Percentiles rank a stretch among this genome's conserved stretches.
phyloP scores from a whole-genome alignment of 2,797 vertebrate genomes.

The Amblyopsis hoosieri region DNA sequence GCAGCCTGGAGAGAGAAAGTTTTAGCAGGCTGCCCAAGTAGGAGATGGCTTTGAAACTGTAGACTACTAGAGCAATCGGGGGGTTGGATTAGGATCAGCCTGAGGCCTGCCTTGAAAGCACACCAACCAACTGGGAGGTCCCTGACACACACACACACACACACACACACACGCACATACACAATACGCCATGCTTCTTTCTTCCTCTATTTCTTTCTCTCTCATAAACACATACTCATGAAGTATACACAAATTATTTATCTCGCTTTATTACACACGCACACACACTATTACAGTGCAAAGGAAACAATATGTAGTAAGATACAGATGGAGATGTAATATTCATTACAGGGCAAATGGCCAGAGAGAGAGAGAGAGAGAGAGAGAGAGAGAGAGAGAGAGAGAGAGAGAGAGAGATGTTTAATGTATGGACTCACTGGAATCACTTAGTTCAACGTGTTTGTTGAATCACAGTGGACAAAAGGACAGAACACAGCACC shows the following conservation, averaged over 20 bases:
- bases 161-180: constrained; percentile 23
- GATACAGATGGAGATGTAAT: neutral
- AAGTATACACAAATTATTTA: too few relatives aligned
- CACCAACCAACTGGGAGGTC: constrained; percentile 52
- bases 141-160: constrained; percentile 1
- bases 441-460: too few relatives aligned
- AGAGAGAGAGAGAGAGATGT: neutral
- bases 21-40: constrained; percentile 21
- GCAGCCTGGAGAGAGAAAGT: constrained; percentile 41
- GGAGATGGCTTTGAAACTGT: constrained; percentile 56
- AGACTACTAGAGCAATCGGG: constrained; percentile 46
- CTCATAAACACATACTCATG: neutral
- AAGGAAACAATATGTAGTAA: neutral
- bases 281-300: neutral
- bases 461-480: too few relatives aligned
- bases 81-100: constrained; percentile 61
- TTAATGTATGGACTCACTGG: neutral
- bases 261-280: neutral
- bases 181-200: neutral
- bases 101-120: constrained; percentile 49
- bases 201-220: constrained; percentile 27
- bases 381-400: neutral
- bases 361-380: neutral
- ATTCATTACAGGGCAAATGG: neutral
- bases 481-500: too few relatives aligned